phyloP scores from a whole-genome alignment of 1,140 invertebrate genomes.

The Drosophila kanapiae region DNA sequence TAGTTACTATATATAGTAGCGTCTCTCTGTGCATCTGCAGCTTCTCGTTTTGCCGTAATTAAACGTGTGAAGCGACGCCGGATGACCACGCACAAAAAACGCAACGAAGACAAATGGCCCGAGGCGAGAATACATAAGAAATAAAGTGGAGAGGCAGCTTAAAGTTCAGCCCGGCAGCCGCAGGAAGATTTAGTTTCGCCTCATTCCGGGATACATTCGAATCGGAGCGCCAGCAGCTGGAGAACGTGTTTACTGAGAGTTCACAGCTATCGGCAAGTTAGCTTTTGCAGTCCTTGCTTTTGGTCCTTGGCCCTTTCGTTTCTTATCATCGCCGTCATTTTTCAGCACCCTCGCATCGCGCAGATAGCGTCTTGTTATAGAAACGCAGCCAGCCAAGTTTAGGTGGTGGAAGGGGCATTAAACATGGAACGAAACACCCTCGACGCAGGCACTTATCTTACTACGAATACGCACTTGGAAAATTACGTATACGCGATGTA shows the following conservation, averaged over 20 bases:
- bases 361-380: conserved; percentile 48
- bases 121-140: conserved; percentile 9
- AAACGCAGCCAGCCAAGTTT: conserved; percentile 10
- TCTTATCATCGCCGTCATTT: conserved; percentile 43
- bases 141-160: conserved; percentile 19
- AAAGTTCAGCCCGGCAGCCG: conserved; percentile 27
- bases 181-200: conserved; percentile 18
- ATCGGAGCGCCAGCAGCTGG: conserved; percentile 37
- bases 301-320: conserved; percentile 17
- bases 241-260: conserved; percentile 40
- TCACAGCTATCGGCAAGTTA: conserved; percentile 33
- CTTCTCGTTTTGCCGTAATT: conserved; percentile 43
- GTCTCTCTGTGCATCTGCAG: conserved; percentile 21
- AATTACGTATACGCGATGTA: conserved; percentile 20
- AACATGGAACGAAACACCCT: conserved; percentile 23
- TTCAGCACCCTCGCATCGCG: conserved; percentile 28
- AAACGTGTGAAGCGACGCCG: conserved; percentile 46
- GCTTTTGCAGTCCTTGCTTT: conserved; percentile 9
- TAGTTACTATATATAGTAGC: neutral
- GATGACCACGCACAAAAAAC: conserved; percentile 43
- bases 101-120: conserved; percentile 56
- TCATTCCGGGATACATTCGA: conserved; percentile 36
- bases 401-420: conserved; percentile 15
- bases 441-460: conserved; percentile 12
- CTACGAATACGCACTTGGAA: conserved; percentile 48